Percentiles rank a stretch among this genome's conserved stretches.
phyloP scores from a whole-genome alignment of 2,797 vertebrate species.

The Myripristis jacobus region DNA sequence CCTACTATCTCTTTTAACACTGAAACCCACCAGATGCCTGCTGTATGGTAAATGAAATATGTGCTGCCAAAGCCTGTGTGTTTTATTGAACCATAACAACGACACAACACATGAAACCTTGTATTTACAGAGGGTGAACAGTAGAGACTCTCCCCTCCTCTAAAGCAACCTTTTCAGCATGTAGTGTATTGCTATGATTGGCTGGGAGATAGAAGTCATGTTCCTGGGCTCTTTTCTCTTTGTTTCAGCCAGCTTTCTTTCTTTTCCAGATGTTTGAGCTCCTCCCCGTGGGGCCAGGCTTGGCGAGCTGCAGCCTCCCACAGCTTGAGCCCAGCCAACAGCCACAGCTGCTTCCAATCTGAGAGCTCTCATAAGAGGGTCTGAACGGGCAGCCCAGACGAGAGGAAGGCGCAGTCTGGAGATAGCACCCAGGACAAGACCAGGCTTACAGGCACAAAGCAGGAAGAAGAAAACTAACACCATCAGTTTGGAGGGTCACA shows the following conservation, averaged over 20 bases:
- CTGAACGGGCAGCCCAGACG: conserved; percentile 49
- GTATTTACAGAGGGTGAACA: conserved; percentile 12
- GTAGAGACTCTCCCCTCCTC: neutral
- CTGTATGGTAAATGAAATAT: neutral
- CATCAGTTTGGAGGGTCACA: conserved; percentile 7
- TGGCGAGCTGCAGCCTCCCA: conserved; percentile 67
- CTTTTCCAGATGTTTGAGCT: conserved; percentile 81
- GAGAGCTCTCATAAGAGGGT: conserved; percentile 52
- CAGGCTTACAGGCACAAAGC: conserved; percentile 24
- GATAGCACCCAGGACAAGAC: conserved; percentile 43
- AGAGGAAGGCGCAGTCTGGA: conserved; percentile 57
- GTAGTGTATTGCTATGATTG: conserved; percentile 23
- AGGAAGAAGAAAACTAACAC: conserved; percentile 18
- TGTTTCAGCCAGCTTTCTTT: conserved; percentile 63
- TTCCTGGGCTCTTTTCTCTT: conserved; percentile 55
- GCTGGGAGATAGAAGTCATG: conserved; percentile 47
- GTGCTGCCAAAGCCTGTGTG: neutral
- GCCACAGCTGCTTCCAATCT: conserved; percentile 82
- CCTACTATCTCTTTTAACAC: conserved; percentile 6
- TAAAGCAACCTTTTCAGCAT: neutral
- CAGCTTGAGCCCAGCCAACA: conserved; percentile 66
- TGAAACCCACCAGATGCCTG: neutral
- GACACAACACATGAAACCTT: neutral
- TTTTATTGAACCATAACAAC: neutral
- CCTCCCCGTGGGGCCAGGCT: conserved; percentile 62